Conservation (phyloP, 2,113 vertebrate species). For the Hemicordylus capensis region DNA sequence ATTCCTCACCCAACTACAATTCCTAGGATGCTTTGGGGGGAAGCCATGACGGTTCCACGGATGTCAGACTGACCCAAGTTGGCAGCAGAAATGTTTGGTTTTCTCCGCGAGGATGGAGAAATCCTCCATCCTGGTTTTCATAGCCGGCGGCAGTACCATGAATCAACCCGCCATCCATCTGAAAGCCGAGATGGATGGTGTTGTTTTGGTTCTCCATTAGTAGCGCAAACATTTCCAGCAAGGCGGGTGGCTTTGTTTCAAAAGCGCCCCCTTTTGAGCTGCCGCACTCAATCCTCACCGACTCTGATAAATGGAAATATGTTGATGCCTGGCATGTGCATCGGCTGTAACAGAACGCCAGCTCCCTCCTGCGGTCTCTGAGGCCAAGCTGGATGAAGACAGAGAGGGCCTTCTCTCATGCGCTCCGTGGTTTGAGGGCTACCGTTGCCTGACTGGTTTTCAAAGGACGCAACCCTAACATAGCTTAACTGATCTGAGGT, state of each 20-base stretch:
- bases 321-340: too few relatives aligned
- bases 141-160: not conserved
- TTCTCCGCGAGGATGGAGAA: too few relatives aligned
- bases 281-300: not conserved
- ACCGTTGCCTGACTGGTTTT: slow-evolving; percentile 30
- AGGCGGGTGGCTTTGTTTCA: slow-evolving; percentile 13
- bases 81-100: not conserved
- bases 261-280: not conserved
- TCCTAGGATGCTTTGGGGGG: not conserved
- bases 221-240: slow-evolving; percentile 1
- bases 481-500: slow-evolving; percentile 7
- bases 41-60: not conserved
- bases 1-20: not conserved
- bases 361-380: not conserved
- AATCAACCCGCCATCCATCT: slow-evolving; percentile 41
- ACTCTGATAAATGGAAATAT: slow-evolving; percentile 47
- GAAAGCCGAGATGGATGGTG: slow-evolving; percentile 22
- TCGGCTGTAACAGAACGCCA: fast-evolving
- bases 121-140: not conserved
- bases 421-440: not conserved
- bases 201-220: slow-evolving; percentile 6
- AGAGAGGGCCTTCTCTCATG: slow-evolving; percentile 26
- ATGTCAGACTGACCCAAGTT: not conserved
- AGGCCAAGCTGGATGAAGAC: slow-evolving; percentile 20
- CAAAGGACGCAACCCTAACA: not conserved